These are phyloP conservation scores for Neria commutata DNA, from an alignment of 2,888 invertebrate species.

Conservation along the genomic window DNA sequence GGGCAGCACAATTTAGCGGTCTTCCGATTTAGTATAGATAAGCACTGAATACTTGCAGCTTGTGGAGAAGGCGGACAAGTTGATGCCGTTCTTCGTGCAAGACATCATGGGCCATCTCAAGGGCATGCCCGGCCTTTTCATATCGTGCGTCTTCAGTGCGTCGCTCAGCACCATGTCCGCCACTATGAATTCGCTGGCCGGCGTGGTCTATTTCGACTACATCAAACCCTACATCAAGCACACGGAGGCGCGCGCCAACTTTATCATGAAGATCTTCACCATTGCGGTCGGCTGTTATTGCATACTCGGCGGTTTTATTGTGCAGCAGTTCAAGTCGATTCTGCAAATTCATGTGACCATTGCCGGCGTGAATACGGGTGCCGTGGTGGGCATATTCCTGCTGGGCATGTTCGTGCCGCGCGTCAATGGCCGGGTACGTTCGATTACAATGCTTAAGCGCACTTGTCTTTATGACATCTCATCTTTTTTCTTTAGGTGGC, in stretches of 20 bases:
- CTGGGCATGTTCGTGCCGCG: slow-evolving; percentile 74
- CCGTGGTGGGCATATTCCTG: slow-evolving; percentile 71
- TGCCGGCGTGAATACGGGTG: slow-evolving; percentile 65
- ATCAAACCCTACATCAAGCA: slow-evolving; percentile 60
- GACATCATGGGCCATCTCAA: slow-evolving; percentile 63
- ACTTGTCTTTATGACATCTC: background rate
- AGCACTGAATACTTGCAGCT: slow-evolving; percentile 39
- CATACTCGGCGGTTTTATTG: slow-evolving; percentile 64
- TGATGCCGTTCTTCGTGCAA: slow-evolving; percentile 67
- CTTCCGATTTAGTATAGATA: no score
- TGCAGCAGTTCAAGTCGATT: slow-evolving; percentile 63
- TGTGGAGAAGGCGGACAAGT: slow-evolving; percentile 61
- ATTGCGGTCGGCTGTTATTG: slow-evolving; percentile 66
- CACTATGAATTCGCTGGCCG: slow-evolving; percentile 65
- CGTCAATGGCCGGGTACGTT: slow-evolving; percentile 62
- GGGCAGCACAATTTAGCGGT: background rate
- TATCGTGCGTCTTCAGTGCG: slow-evolving; percentile 69
- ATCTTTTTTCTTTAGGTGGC: slow-evolving; percentile 39
- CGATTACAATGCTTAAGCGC: background rate
- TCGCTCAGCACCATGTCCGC: slow-evolving; percentile 68
- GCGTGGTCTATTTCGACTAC: slow-evolving; percentile 67
- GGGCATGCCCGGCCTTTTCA: slow-evolving; percentile 68
- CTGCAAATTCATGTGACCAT: slow-evolving; percentile 63
- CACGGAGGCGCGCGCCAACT: slow-evolving; percentile 62
- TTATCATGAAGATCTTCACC: slow-evolving; percentile 63